Percentiles rank a stretch among this genome's conserved stretches.
Conservation (phyloP, 2,888 invertebrate genomes). For the Antitype chi region DNA sequence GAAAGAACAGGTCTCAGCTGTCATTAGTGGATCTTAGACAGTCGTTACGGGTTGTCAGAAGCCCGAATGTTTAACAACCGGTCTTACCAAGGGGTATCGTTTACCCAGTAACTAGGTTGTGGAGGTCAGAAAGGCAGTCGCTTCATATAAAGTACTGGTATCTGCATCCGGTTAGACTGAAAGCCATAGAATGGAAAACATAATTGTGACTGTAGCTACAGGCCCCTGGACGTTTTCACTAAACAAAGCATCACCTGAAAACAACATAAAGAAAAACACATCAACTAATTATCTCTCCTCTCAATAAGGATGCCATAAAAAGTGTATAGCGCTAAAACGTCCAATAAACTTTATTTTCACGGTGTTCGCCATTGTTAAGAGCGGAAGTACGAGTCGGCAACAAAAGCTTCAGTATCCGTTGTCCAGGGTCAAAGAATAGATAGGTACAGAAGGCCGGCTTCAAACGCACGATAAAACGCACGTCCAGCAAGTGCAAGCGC, state of each 20-base stretch:
- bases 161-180: too few relatives aligned
- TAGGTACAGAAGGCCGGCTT: background rate
- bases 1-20: too few relatives aligned
- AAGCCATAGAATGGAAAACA: too few relatives aligned
- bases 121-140: too few relatives aligned
- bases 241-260: background rate
- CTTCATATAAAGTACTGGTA: too few relatives aligned
- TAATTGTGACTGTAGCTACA: background rate
- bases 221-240: background rate
- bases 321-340: conserved; percentile 37
- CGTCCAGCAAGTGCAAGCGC: background rate
- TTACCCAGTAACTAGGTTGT: too few relatives aligned
- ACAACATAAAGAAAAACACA: conserved; percentile 22
- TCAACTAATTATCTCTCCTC: conserved; percentile 34
- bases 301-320: conserved; percentile 42
- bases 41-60: too few relatives aligned
- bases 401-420: conserved; percentile 61
- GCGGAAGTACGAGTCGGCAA: conserved; percentile 57
- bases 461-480: background rate
- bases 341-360: conserved; percentile 64
- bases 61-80: too few relatives aligned
- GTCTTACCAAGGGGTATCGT: too few relatives aligned
- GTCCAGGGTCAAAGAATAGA: conserved; percentile 13
- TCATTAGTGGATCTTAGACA: too few relatives aligned
- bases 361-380: conserved; percentile 51